Evolutionary conservation across 2,888 invertebrate species (phyloP).

Genomic region (Parasteatoda lunata): DNA sequence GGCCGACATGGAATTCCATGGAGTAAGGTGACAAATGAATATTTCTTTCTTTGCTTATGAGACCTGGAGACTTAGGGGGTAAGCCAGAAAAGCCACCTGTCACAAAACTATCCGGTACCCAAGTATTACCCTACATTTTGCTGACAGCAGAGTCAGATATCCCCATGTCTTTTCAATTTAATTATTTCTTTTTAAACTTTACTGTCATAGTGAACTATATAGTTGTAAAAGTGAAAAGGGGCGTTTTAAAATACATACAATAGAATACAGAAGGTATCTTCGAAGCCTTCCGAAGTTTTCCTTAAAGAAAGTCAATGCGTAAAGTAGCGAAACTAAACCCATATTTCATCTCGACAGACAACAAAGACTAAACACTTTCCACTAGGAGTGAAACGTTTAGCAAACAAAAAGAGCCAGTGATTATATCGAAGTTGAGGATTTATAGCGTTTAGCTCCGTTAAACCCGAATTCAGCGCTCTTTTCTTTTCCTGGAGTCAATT

Average conservation of each 20-base stretch:
- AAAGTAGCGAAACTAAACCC: conserved; percentile 23
- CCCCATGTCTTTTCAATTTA: background rate
- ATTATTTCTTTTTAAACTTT: background rate
- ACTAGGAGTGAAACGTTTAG: conserved; percentile 28
- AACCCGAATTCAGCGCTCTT: background rate
- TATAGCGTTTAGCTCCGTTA: background rate
- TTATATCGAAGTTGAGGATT: conserved; percentile 18
- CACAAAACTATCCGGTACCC: conserved; percentile 15
- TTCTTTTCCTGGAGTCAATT: background rate
- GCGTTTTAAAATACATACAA: background rate
- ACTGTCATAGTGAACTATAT: background rate
- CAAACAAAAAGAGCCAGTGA: conserved; percentile 35
- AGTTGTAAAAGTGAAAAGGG: conserved; percentile 1
- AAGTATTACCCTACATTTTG: conserved; percentile 12
- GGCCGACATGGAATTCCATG: background rate
- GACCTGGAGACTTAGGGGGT: background rate
- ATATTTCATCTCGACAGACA: conserved; percentile 24
- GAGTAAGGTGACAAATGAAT: conserved; percentile 53
- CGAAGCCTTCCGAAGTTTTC: background rate
- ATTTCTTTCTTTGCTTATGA: conserved; percentile 18
- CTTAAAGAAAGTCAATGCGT: conserved; percentile 3
- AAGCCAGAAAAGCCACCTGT: conserved; percentile 12
- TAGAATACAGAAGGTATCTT: no score
- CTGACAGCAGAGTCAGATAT: background rate
- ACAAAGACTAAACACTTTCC: conserved; percentile 17